These are phyloP conservation scores for Hyphantria cunea DNA, from an alignment of 1,140 invertebrate genomes.

Conservation along the genomic window DNA sequence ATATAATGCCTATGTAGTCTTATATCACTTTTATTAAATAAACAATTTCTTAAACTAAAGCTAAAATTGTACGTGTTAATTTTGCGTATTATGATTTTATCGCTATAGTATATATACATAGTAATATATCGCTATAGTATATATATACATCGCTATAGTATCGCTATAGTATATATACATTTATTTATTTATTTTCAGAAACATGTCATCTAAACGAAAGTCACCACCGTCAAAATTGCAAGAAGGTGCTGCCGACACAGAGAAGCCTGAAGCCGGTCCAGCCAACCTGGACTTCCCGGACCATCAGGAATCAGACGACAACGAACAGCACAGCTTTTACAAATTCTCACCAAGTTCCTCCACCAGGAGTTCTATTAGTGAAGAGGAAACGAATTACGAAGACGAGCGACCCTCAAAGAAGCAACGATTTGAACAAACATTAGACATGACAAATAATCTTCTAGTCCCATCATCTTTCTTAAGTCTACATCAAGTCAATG, in stretches of 20 bases:
- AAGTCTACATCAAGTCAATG: constrained; percentile 81
- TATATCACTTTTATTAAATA: too few species aligned
- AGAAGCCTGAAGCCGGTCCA: constrained; percentile 73
- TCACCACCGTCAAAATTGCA: constrained; percentile 94
- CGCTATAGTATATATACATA: too few species aligned
- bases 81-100: too few species aligned
- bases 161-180: too few species aligned
- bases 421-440: constrained; percentile 73
- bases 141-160: too few species aligned
- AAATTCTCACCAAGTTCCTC: constrained; percentile 84
- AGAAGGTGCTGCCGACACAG: constrained; percentile 86
- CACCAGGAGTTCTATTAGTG: constrained; percentile 82
- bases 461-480: constrained; percentile 79
- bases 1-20: too few species aligned
- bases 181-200: constrained; percentile 83
- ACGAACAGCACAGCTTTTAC: constrained; percentile 72
- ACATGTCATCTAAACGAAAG: constrained; percentile 97
- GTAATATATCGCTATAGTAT: too few species aligned
- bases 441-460: constrained; percentile 81
- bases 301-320: constrained; percentile 68
- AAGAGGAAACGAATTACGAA: constrained; percentile 82
- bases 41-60: too few species aligned
- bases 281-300: constrained; percentile 71
- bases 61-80: too few species aligned
- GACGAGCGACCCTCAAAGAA: constrained; percentile 82